These are phyloP conservation scores for Pachyseris speciosa DNA, from an alignment of 64 coral and sea anemone genomes.

Conservation along the genomic window DNA sequence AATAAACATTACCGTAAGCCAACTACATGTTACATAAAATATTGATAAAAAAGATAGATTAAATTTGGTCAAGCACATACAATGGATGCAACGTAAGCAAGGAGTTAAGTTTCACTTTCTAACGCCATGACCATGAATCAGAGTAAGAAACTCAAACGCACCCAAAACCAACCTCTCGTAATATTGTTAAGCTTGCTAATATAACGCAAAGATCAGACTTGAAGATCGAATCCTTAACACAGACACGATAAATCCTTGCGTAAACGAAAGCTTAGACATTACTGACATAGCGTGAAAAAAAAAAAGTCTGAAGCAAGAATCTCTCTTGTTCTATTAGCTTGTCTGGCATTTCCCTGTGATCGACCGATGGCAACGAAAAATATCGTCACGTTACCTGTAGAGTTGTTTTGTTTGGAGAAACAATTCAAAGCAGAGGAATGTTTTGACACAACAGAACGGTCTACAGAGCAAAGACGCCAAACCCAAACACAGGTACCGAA, in stretches of 20 bases:
- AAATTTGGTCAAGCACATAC: too few relatives aligned
- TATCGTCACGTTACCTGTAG: background rate
- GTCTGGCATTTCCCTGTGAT: background rate
- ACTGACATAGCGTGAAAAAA: background rate
- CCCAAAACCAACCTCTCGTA: background rate
- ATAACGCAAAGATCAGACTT: background rate
- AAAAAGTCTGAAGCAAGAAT: background rate
- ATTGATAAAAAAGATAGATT: background rate
- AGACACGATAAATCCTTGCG: background rate
- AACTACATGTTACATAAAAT: too few relatives aligned
- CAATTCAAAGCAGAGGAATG: conserved; percentile 19
- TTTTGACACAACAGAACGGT: background rate
- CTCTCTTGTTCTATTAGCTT: background rate
- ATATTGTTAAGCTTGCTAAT: background rate
- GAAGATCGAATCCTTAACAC: too few relatives aligned
- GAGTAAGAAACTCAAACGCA: background rate
- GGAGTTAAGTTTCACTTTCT: background rate
- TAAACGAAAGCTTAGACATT: background rate
- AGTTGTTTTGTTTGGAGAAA: background rate
- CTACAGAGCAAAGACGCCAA: background rate
- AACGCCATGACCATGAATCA: background rate
- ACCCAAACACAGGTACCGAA: background rate
- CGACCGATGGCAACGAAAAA: background rate
- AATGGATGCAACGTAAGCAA: too few relatives aligned
- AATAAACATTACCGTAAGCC: conserved; percentile 1